phyloP scores from a whole-genome alignment of 2,888 invertebrate species.

The Odontomyia ornata region DNA sequence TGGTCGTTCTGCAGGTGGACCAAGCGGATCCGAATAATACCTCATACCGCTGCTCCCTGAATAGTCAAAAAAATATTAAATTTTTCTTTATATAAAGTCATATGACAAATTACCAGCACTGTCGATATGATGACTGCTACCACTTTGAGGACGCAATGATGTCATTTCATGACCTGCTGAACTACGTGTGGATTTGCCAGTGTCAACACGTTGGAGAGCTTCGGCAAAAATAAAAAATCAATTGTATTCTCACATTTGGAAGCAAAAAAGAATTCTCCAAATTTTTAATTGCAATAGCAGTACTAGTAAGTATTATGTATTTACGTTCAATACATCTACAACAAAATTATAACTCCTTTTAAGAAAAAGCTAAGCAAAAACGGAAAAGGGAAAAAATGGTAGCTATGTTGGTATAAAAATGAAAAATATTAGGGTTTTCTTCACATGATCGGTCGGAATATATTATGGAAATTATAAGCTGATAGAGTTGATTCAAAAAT shows the following conservation, averaged over 20 bases:
- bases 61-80: neutral
- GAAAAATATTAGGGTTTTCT: too few species aligned
- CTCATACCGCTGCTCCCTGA: conserved; percentile 11
- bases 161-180: conserved; percentile 27
- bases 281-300: too few species aligned
- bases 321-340: too few species aligned
- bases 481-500: too few species aligned
- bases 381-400: too few species aligned
- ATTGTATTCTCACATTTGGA: too few species aligned
- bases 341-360: too few species aligned
- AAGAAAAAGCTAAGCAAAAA: too few species aligned
- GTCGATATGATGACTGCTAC: conserved; percentile 19
- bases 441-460: neutral
- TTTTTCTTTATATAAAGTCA: neutral
- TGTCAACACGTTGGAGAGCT: conserved; percentile 39
- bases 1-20: conserved; percentile 62
- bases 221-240: too few species aligned
- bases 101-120: conserved; percentile 22
- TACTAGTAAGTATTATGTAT: too few species aligned
- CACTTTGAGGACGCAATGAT: conserved; percentile 19
- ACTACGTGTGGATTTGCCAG: conserved; percentile 29
- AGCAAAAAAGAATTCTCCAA: too few species aligned
- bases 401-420: too few species aligned
- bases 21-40: conserved; percentile 60
- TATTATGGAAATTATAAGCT: neutral